Evolutionary conservation across 1,140 invertebrate species (phyloP).

Genomic region (Pogonus chalceus): DNA sequence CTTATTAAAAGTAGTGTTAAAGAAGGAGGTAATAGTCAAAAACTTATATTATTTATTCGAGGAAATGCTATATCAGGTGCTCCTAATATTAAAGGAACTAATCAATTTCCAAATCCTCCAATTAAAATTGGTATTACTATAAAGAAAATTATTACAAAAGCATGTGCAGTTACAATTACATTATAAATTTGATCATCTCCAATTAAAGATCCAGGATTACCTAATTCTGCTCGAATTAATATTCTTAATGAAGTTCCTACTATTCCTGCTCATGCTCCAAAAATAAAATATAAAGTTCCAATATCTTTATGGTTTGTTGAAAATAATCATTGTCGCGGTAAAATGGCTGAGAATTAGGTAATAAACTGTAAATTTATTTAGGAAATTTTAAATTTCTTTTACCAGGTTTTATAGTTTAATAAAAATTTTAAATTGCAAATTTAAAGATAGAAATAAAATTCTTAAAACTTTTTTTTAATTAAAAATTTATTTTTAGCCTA

Average conservation of each 20-base stretch:
- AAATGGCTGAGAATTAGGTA: slow-evolving; percentile 43
- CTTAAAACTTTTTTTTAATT: slow-evolving; percentile 3
- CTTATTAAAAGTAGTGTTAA: slow-evolving; percentile 47
- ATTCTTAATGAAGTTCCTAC: slow-evolving; percentile 51
- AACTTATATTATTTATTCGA: slow-evolving; percentile 69
- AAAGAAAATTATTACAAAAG: slow-evolving; percentile 72
- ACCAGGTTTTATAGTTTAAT: slow-evolving; percentile 38
- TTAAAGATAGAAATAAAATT: slow-evolving; percentile 37
- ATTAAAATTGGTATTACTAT: slow-evolving; percentile 69
- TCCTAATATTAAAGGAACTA: slow-evolving; percentile 61
- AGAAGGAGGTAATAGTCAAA: slow-evolving; percentile 56
- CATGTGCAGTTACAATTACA: slow-evolving; percentile 59
- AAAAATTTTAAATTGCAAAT: slow-evolving; percentile 45
- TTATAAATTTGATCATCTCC: slow-evolving; percentile 62
- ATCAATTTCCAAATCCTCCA: slow-evolving; percentile 69
- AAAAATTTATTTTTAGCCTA: slow-evolving; percentile 29
- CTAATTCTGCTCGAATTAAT: slow-evolving; percentile 58
- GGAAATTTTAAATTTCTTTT: slow-evolving; percentile 37
- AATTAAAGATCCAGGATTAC: slow-evolving; percentile 46
- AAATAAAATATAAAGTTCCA: slow-evolving; percentile 63
- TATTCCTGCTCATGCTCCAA: slow-evolving; percentile 55
- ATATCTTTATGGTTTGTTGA: slow-evolving; percentile 71
- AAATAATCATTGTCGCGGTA: slow-evolving; percentile 44
- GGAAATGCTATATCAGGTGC: slow-evolving; percentile 65
- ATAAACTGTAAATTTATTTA: slow-evolving; percentile 47